These are phyloP conservation scores for Zaprionus inermis DNA, from an alignment of 1,140 invertebrate genomes.

Conservation along the genomic window DNA sequence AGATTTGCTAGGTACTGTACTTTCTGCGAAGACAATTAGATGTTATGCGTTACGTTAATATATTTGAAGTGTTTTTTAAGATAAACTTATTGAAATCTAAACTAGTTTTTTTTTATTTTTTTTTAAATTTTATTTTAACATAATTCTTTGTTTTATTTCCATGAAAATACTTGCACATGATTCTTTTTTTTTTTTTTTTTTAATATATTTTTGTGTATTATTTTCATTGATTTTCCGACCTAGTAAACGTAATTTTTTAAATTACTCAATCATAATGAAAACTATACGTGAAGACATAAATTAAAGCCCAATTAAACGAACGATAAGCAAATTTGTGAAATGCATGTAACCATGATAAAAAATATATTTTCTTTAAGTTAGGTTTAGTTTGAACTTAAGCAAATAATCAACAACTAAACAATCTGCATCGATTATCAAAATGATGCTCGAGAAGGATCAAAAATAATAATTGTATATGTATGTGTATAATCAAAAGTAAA, in stretches of 20 bases:
- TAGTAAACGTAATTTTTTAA: conserved; percentile 62
- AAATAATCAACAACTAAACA: conserved; percentile 80
- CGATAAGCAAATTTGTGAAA: conserved; percentile 4
- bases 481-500: conserved; percentile 26
- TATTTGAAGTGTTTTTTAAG: conserved; percentile 40
- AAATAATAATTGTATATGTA: conserved; percentile 30
- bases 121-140: conserved; percentile 33
- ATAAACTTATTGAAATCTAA: conserved; percentile 41
- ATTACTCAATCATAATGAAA: conserved; percentile 59
- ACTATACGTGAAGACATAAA: conserved; percentile 59
- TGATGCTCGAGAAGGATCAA: conserved; percentile 35
- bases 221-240: conserved; percentile 34
- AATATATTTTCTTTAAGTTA: conserved; percentile 16
- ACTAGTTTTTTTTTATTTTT: conserved; percentile 19
- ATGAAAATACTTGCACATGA: conserved; percentile 80
- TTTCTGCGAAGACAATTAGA: conserved; percentile 54
- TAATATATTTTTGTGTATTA: conserved; percentile 20
- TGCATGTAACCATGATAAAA: not conserved
- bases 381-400: conserved; percentile 60
- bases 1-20: conserved; percentile 48
- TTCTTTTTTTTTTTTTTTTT: conserved; percentile 40
- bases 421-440: conserved; percentile 41
- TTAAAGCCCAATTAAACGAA: conserved; percentile 54
- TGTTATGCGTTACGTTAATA: conserved; percentile 31
- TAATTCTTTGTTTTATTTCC: conserved; percentile 72